Evolutionary conservation across 1,140 invertebrate genomes (phyloP).

Genomic region (Akabosia matsudoensis): DNA sequence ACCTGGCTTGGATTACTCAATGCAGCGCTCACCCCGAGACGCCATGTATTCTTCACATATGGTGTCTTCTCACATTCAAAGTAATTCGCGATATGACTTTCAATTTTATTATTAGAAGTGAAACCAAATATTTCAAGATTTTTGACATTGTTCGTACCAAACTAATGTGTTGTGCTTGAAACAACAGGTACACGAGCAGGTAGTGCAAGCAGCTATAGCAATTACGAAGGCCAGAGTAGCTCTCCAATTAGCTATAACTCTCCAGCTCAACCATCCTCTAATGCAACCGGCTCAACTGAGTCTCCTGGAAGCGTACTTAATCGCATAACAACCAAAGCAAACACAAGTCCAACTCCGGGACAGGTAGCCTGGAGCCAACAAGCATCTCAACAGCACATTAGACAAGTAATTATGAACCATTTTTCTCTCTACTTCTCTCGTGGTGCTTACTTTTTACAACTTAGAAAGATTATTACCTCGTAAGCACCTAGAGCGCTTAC

Average conservation of each 20-base stretch:
- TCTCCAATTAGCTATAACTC: constrained; percentile 48
- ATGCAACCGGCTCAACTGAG: constrained; percentile 49
- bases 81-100: constrained; percentile 48
- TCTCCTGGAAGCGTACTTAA: constrained; percentile 54
- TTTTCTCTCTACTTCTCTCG: neutral
- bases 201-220: constrained; percentile 46
- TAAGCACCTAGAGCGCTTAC: neutral
- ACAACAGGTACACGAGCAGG: constrained; percentile 43
- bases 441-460: neutral
- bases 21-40: constrained; percentile 56
- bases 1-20: constrained; percentile 71
- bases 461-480: neutral
- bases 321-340: constrained; percentile 62
- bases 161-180: no score
- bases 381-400: constrained; percentile 48
- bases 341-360: constrained; percentile 64
- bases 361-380: constrained; percentile 60
- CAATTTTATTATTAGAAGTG: no score
- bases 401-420: constrained; percentile 48
- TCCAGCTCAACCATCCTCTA: constrained; percentile 48
- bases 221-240: constrained; percentile 43
- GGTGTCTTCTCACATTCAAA: constrained; percentile 55
- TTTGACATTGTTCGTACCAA: no score
- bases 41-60: constrained; percentile 55
- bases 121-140: no score